These are phyloP conservation scores for Patella depressa DNA, from an alignment of 2,888 invertebrate genomes.

Conservation along the genomic window DNA sequence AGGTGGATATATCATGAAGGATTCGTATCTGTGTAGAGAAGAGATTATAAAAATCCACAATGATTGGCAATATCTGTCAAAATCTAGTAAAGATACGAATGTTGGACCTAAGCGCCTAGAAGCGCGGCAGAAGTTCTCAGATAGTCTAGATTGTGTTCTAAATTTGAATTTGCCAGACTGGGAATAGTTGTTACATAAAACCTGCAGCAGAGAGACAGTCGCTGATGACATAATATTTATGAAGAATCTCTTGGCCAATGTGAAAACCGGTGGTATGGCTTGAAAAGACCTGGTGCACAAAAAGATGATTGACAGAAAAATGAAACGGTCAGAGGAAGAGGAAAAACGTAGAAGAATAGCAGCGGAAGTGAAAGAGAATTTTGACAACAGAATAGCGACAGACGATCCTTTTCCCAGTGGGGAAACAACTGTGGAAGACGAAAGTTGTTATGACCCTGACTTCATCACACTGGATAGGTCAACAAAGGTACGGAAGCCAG, in stretches of 20 bases:
- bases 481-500: neutral
- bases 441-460: neutral
- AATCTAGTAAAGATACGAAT: no score
- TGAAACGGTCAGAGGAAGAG: neutral
- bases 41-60: no score
- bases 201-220: no score
- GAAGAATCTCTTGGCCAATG: neutral
- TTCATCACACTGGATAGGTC: neutral
- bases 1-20: no score
- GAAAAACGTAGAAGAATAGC: neutral
- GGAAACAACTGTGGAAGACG: neutral
- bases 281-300: neutral
- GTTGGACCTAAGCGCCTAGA: no score
- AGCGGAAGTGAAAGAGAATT: neutral
- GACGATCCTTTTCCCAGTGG: neutral
- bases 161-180: no score
- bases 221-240: neutral
- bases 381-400: no score
- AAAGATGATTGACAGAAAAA: neutral
- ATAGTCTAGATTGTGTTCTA: no score
- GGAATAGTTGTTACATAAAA: no score
- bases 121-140: no score
- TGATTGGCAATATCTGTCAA: no score
- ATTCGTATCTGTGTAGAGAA: no score
- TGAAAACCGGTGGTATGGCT: neutral